Base-by-base conservation (phyloP, 1,140 invertebrate species). In the Melipona quadrifasciata region DNA sequence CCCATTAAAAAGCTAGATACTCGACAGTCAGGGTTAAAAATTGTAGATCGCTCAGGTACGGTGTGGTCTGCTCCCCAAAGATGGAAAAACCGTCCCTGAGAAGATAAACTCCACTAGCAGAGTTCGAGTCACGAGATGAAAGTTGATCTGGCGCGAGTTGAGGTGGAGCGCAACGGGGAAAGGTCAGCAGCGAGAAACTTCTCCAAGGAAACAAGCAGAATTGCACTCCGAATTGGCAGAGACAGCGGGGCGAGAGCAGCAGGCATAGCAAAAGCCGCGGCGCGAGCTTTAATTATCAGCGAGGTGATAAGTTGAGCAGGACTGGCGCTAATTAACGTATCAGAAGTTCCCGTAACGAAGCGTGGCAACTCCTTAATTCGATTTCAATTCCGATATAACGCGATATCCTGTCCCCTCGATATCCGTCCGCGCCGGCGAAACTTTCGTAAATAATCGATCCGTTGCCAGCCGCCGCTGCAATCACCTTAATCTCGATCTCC, bases 291-390 rank as follows among this genome's bases (percentile, higher is more conserved):
- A 47, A 71, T 71, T 71, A 71, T 51, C 39, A 1, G 39, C 24
- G 8, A 71, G 68, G 68, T 47, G 68, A 71, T 51, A 71, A 71
- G 68, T 51, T 71, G 19, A n/a, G 34, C 39, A n/a, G 39, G 39
- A 71, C 14, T 14, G 39, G 68, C 68, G 34, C 39, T 71, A 71
- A 71, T 71, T 71, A 68, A 68, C 67, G 67, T 68, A 71, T 71
- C 68, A 71, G 14, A 71, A 71, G 68, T 71, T 77, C n/a, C 75
- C 39, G 58, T 65, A 65, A 77, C 75, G 75, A 77, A 77, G 75
- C 75, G 19, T 47, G 58, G 24, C 58, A 77, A 64, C 34, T 65
- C 39, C 58, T 61, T 61, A 61, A 61, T 61, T 61, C 58, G 24
- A 61, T 61, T 61, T n/a, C 58, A 75, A 75, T 75, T 75, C 55